Percentiles rank a stretch among this genome's conserved stretches.
Conservation (phyloP, 2,888 invertebrate genomes). For the Acleris sparsana region DNA sequence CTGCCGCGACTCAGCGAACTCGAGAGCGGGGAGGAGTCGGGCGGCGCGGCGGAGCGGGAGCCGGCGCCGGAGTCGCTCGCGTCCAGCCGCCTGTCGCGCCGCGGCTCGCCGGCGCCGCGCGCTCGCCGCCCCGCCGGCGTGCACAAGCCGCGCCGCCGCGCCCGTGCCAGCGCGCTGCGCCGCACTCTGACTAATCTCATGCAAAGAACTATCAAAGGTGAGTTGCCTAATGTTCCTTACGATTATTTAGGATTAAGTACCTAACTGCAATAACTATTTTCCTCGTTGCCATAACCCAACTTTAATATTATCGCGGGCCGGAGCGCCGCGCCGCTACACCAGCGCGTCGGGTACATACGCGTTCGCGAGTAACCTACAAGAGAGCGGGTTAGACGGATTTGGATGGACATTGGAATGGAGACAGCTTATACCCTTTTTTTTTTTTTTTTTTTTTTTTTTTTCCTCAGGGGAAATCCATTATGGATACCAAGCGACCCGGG, state of each 20-base stretch:
- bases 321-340: no score
- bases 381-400: no score
- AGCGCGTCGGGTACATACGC: no score
- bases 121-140: slow-evolving; percentile 47
- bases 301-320: no score
- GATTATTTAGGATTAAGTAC: neutral
- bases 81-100: slow-evolving; percentile 22
- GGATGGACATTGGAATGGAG: no score
- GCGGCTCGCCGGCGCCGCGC: slow-evolving; percentile 32
- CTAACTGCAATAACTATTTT: neutral
- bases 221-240: slow-evolving; percentile 46
- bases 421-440: no score
- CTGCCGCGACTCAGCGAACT: slow-evolving; percentile 50
- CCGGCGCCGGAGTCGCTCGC: slow-evolving; percentile 37
- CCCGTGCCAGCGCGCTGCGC: slow-evolving; percentile 58
- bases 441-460: no score
- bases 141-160: slow-evolving; percentile 47
- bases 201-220: slow-evolving; percentile 62
- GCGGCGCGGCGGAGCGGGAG: slow-evolving; percentile 33
- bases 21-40: slow-evolving; percentile 55
- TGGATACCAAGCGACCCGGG: no score
- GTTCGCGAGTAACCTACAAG: no score
- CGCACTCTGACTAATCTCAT: slow-evolving; percentile 62
- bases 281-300: no score
- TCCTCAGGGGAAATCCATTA: no score